Conservation (phyloP, 30 jellyfish, hydroid and myxozoan genomes). For the Clytia hemisphaerica region DNA sequence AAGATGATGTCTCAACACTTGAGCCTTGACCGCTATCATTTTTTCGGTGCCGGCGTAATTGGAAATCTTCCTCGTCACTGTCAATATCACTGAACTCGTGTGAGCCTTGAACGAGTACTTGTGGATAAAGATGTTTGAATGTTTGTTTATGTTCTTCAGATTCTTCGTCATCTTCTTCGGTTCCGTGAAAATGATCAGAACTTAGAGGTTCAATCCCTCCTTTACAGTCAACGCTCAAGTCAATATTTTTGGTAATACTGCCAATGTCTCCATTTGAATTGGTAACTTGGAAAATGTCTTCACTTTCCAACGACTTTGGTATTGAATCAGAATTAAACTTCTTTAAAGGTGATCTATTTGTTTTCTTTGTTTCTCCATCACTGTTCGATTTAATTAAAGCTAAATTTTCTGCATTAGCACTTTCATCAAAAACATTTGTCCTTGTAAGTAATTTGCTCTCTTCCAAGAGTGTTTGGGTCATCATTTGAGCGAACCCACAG, state of each 20-base stretch:
- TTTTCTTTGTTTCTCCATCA: background rate
- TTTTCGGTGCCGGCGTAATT: conserved; percentile 52
- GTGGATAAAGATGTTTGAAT: conserved; percentile 57
- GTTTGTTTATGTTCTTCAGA: too few species aligned
- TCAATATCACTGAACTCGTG: conserved; percentile 67
- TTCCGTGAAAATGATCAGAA: background rate
- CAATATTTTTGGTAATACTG: background rate
- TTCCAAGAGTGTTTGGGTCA: conserved; percentile 1
- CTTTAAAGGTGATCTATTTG: background rate
- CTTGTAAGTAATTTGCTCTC: conserved; percentile 7
- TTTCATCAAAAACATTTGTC: background rate
- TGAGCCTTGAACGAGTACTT: conserved; percentile 63
- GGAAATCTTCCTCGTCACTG: conserved; percentile 84
- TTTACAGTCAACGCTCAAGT: background rate
- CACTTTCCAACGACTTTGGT: too few species aligned
- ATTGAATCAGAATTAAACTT: background rate
- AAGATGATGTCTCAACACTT: conserved; percentile 46
- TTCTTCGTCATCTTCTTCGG: too few species aligned
- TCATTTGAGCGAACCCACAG: too few species aligned
- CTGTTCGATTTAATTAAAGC: background rate
- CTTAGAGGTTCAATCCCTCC: background rate
- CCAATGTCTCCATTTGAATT: background rate
- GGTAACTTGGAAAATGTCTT: too few species aligned
- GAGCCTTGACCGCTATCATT: conserved; percentile 95
- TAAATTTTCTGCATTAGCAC: background rate